A percentile compares a stretch with the other conserved stretches of the same genome.
phyloP scores from a whole-genome alignment of 2,113 vertebrate species.

The Lichenostomus cassidix region DNA sequence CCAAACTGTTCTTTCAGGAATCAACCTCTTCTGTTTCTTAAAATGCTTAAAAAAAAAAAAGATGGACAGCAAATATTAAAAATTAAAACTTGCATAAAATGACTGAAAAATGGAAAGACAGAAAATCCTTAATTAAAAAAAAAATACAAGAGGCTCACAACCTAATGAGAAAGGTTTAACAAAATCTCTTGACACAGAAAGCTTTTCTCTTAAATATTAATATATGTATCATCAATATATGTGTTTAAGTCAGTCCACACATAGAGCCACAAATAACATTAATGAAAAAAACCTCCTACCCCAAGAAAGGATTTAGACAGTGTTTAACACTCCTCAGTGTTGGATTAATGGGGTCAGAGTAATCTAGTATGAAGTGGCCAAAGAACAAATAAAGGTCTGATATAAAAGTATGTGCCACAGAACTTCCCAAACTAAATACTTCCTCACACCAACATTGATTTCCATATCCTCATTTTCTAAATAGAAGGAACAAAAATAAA shows the following conservation, averaged over 20 bases:
- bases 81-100: not conserved
- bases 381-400: not conserved
- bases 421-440: not conserved
- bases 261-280: not conserved
- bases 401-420: not conserved
- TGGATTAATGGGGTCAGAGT: not conserved
- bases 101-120: not conserved
- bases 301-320: not conserved
- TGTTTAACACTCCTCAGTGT: not conserved
- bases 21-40: constrained; percentile 96
- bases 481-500: not conserved
- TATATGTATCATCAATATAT: not conserved
- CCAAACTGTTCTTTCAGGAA: constrained; percentile 97
- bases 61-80: not conserved
- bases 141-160: not conserved
- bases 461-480: not conserved
- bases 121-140: not conserved
- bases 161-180: not conserved
- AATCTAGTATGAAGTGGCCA: not conserved
- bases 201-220: not conserved
- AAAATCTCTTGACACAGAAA: not conserved
- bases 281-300: not conserved
- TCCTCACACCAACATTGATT: not conserved
- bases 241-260: not conserved
- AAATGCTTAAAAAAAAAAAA: constrained; percentile 84